These are phyloP conservation scores for Glaucopsyche alexis DNA, from an alignment of 2,888 invertebrate genomes.

Conservation along the genomic window DNA sequence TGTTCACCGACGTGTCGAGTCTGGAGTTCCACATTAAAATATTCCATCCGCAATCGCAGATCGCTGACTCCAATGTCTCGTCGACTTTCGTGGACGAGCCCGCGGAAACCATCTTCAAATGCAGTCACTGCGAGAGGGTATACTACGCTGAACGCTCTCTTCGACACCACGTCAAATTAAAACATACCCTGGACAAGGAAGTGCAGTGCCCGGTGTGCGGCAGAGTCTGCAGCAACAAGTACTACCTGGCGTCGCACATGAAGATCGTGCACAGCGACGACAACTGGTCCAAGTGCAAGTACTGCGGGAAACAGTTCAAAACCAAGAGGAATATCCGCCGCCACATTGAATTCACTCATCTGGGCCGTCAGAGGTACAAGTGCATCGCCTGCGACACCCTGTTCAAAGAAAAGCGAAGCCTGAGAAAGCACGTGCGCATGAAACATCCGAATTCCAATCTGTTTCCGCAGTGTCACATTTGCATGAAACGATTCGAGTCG, in stretches of 20 bases:
- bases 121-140: constrained; percentile 53
- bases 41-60: constrained; percentile 64
- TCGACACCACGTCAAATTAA: constrained; percentile 64
- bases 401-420: constrained; percentile 66
- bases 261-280: constrained; percentile 61
- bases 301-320: constrained; percentile 65
- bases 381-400: constrained; percentile 66
- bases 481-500: constrained; percentile 64
- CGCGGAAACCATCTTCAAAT: constrained; percentile 49
- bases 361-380: constrained; percentile 63
- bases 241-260: constrained; percentile 62
- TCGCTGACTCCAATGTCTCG: constrained; percentile 56
- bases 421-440: constrained; percentile 62
- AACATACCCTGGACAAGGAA: constrained; percentile 58
- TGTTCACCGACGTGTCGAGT: constrained; percentile 63
- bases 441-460: constrained; percentile 60
- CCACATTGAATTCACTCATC: constrained; percentile 65
- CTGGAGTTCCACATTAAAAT: constrained; percentile 61
- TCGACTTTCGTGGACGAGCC: constrained; percentile 51
- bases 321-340: constrained; percentile 63
- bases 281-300: constrained; percentile 61
- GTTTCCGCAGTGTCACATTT: constrained; percentile 68
- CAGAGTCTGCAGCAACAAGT: constrained; percentile 63
- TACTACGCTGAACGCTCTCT: constrained; percentile 64
- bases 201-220: constrained; percentile 58